Evolutionary conservation across 2,888 invertebrate species (phyloP), one percentile per base, ranked within the genome.

Genomic region (Chalcis sispes): DNA sequence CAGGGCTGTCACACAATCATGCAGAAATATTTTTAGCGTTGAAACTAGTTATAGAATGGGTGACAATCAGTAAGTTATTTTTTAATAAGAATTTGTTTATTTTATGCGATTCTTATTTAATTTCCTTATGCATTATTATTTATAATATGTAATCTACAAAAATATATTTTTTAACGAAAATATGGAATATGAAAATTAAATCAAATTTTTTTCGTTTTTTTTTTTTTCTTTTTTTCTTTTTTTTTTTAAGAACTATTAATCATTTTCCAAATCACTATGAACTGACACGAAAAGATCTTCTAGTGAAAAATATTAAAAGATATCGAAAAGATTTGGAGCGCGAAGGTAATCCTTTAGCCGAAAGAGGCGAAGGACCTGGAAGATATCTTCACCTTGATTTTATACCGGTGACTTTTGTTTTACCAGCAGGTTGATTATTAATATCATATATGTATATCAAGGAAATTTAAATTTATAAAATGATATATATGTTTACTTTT

Each of bases 221-320:
- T 10, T 56, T 15, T 29, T 0, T 52, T 5, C 2, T 5, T 52
- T 52, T 52, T 5, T 23, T 4, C 50, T 52, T 29, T 40, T 23
- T 40, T 66, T 5, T 56, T 65, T 59, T 5, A 82, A 95, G 95
- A 90, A 92, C 96, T 71, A 96, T 98, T 79, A 98, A 98, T 89
- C 98, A 98, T 88, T 98, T 97, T 88, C 98, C 98, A 0, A 98
- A 97, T 89, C 97, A 98, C 87, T 96, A 97, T 85, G 98, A 98
- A 88, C 90, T 98, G 69, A 97, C 98, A 0, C 91, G 99, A 15
- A 99, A 99, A 89, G 99, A 99, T 90, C 90, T 98, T 71, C 91
- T 99, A 80, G 97, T 98, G 62, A 98, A 97, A 89, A 98, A 98
- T 86, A 97, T 98, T 61, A 98, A 98, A 88, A 90, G 98, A 32